Percentiles rank a stretch among this genome's conserved stretches.
These are phyloP conservation scores for Poecilus cupreus DNA, from an alignment of 2,888 invertebrate genomes.

Conservation along the genomic window DNA sequence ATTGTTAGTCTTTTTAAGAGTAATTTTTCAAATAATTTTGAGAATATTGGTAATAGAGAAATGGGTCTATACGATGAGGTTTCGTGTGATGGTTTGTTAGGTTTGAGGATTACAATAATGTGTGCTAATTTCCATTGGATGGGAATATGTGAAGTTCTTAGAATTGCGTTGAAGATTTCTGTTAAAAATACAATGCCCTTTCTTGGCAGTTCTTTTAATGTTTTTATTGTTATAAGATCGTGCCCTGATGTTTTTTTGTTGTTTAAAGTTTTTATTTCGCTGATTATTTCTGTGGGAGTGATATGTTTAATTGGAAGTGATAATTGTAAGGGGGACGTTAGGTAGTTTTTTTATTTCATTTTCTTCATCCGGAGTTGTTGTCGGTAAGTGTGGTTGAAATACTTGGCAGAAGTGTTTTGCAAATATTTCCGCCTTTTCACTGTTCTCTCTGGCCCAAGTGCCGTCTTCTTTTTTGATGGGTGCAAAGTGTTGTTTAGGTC, in stretches of 20 bases:
- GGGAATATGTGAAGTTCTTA: slow-evolving; percentile 63
- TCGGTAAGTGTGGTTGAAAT: slow-evolving; percentile 55
- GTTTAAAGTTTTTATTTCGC: slow-evolving; percentile 55
- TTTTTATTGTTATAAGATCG: slow-evolving; percentile 62
- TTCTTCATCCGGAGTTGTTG: too few relatives aligned
- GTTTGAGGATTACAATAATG: slow-evolving; percentile 61
- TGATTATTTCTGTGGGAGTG: slow-evolving; percentile 48
- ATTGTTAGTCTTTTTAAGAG: slow-evolving; percentile 52
- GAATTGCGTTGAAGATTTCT: slow-evolving; percentile 63
- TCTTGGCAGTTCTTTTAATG: slow-evolving; percentile 62
- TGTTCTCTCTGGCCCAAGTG: too few relatives aligned
- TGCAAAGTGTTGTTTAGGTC: slow-evolving; percentile 21
- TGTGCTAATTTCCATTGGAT: slow-evolving; percentile 63
- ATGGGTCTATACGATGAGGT: slow-evolving; percentile 63
- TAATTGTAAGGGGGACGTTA: slow-evolving; percentile 53
- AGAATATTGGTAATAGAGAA: slow-evolving; percentile 58
- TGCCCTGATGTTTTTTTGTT: slow-evolving; percentile 63
- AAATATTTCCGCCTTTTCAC: slow-evolving; percentile 32
- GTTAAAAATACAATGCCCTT: slow-evolving; percentile 63
- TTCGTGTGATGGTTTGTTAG: slow-evolving; percentile 56
- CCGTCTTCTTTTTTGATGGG: too few relatives aligned
- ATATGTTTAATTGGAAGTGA: slow-evolving; percentile 47
- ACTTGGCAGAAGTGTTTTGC: slow-evolving; percentile 49
- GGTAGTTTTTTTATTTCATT: slow-evolving; percentile 39
- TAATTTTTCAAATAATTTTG: slow-evolving; percentile 55